A percentile compares a stretch with the other conserved stretches of the same genome.
Conservation (phyloP, 2,113 vertebrate species). For the Nannospalax galili region DNA sequence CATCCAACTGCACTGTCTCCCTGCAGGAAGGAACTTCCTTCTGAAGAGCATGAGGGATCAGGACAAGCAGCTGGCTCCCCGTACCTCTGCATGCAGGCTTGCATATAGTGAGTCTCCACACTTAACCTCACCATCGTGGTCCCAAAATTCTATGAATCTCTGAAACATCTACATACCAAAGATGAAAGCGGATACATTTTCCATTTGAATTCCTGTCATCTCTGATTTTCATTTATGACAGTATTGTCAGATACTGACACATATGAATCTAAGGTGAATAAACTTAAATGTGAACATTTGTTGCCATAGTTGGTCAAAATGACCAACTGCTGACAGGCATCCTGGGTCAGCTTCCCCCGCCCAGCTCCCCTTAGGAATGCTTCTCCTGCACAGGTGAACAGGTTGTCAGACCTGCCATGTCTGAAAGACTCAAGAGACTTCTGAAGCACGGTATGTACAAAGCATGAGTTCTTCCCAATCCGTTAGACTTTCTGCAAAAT, state of each 20-base stretch:
- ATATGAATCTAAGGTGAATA: neutral
- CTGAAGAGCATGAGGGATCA: neutral
- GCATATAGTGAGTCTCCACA: neutral
- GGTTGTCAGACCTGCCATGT: slow-evolving; percentile 59
- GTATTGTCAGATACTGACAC: neutral
- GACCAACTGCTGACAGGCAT: slow-evolving; percentile 36
- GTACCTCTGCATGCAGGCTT: neutral
- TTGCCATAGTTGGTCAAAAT: slow-evolving; percentile 18
- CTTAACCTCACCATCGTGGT: neutral
- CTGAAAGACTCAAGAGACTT: slow-evolving; percentile 46
- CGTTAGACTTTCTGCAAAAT: slow-evolving; percentile 38
- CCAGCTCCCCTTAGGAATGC: neutral
- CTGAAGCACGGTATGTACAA: slow-evolving; percentile 28
- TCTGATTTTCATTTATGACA: neutral
- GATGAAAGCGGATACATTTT: neutral
- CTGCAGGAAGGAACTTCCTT: neutral
- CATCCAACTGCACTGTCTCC: neutral
- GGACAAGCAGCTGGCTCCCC: neutral
- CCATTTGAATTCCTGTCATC: slow-evolving; percentile 12
- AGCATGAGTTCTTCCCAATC: slow-evolving; percentile 62
- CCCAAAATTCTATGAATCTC: neutral
- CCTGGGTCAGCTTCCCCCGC: neutral
- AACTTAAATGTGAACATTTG: slow-evolving; percentile 26
- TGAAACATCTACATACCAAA: neutral
- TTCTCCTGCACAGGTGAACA: slow-evolving; percentile 48